A percentile compares a stretch with the other conserved stretches of the same genome.
phyloP scores from a whole-genome alignment of 2,888 invertebrate species.

The Scrobipalpa costella region DNA sequence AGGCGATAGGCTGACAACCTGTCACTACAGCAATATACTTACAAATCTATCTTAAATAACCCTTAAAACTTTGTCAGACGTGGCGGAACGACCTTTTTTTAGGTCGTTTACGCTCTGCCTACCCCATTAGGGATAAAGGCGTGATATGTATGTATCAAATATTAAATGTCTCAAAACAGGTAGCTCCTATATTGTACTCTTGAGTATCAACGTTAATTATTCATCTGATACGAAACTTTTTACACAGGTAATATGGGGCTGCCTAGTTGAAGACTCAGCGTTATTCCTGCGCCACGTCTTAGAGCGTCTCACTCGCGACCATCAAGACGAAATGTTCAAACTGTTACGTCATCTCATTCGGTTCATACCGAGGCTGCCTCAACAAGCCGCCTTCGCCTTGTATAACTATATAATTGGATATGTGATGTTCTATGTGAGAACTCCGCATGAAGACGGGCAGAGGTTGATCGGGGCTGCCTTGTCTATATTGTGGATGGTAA shows the following conservation, averaged over 20 bases:
- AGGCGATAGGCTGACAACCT: too few species aligned
- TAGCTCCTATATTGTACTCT: too few species aligned
- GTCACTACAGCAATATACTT: too few species aligned
- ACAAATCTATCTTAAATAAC: too few species aligned
- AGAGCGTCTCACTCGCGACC: slow-evolving; percentile 95
- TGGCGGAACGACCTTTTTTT: too few species aligned
- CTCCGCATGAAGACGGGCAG: slow-evolving; percentile 97
- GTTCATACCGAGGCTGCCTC: slow-evolving; percentile 95
- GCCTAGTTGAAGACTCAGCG: slow-evolving; percentile 98
- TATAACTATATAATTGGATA: slow-evolving; percentile 99
- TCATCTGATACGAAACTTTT: too few species aligned
- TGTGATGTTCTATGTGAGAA: slow-evolving; percentile 99
- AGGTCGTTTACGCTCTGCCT: too few species aligned
- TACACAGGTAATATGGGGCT: slow-evolving; percentile 95
- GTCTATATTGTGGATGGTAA: slow-evolving; percentile 97
- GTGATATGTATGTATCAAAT: too few species aligned
- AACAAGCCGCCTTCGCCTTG: slow-evolving; percentile 98
- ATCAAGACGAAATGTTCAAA: slow-evolving; percentile 97
- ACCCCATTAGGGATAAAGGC: too few species aligned
- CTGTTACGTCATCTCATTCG: slow-evolving; percentile 94
- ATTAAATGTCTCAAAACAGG: too few species aligned
- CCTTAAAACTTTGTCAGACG: too few species aligned
- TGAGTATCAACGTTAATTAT: too few species aligned
- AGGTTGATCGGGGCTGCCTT: slow-evolving; percentile 96
- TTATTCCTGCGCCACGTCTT: slow-evolving; percentile 97